Conservation (phyloP, 2,888 invertebrate genomes). For the Resseliella maxima region DNA sequence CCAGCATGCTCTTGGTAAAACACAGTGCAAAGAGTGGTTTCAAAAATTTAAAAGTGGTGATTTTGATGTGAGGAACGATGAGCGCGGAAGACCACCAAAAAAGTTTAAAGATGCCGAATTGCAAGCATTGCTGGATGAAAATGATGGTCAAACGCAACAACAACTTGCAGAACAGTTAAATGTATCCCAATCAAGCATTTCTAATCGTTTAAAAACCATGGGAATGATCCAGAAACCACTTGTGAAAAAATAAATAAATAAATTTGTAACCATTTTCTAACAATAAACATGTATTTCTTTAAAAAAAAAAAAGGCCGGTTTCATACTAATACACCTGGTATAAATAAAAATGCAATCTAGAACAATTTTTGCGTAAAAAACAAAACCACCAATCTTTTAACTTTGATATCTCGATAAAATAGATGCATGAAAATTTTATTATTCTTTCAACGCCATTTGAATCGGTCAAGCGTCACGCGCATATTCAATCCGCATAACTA, state of each 20-base stretch:
- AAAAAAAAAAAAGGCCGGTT: background rate
- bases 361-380: background rate
- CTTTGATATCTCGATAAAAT: background rate
- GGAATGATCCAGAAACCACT: constrained; percentile 56
- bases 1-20: constrained; percentile 22
- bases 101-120: constrained; percentile 46
- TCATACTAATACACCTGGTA: constrained; percentile 8
- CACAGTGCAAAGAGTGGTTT: constrained; percentile 49
- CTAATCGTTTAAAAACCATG: constrained; percentile 56
- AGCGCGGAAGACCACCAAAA: constrained; percentile 35
- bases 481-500: background rate
- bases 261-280: too few species aligned
- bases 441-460: background rate
- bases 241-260: too few species aligned
- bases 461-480: background rate
- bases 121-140: constrained; percentile 43
- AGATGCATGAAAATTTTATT: background rate
- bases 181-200: background rate
- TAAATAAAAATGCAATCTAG: constrained; percentile 44
- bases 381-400: background rate
- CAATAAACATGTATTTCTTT: too few species aligned
- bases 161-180: constrained; percentile 52
- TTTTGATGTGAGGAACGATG: constrained; percentile 36
- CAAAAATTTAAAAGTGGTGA: constrained; percentile 51
- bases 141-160: constrained; percentile 41